Conservation (phyloP, 1,140 invertebrate species). For the Orius insidiosus region DNA sequence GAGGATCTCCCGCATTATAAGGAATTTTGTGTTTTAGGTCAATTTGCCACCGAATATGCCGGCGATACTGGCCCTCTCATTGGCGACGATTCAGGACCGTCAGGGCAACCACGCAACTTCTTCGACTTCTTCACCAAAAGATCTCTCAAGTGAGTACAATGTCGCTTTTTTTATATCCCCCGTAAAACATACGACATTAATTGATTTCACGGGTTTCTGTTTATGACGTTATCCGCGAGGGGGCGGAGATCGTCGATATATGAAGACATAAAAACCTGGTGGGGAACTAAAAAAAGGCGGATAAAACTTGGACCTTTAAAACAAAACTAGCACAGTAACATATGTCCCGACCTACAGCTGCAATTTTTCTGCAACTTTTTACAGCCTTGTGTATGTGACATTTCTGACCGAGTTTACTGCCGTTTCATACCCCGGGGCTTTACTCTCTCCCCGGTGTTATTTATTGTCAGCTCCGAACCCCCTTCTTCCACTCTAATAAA, state of each 20-base stretch:
- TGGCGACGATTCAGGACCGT: constrained; percentile 20
- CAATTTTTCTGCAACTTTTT: constrained; percentile 12
- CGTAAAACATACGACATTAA: neutral
- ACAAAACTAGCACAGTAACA: constrained; percentile 12
- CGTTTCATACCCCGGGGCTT: too few species aligned
- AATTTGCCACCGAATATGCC: constrained; percentile 22
- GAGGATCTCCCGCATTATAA: neutral
- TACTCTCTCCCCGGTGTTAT: neutral
- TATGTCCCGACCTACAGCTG: constrained; percentile 11
- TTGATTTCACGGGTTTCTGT: neutral
- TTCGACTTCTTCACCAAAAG: constrained; percentile 10
- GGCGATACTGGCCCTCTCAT: constrained; percentile 17
- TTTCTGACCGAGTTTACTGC: constrained; percentile 11
- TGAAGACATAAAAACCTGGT: constrained; percentile 9
- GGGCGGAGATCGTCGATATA: constrained; percentile 3
- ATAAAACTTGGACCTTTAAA: constrained; percentile 1
- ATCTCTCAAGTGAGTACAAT: constrained; percentile 1
- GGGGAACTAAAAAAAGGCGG: neutral
- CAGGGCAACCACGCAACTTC: constrained; percentile 5
- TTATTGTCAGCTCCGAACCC: constrained; percentile 3
- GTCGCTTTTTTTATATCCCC: neutral
- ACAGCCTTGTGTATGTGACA: constrained; percentile 7
- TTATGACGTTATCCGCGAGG: neutral
- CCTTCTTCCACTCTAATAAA: constrained; percentile 4
- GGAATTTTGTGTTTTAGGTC: constrained; percentile 17